Evolutionary conservation across 2,797 vertebrate species (phyloP).

Genomic region (Acanthornis magna): DNA sequence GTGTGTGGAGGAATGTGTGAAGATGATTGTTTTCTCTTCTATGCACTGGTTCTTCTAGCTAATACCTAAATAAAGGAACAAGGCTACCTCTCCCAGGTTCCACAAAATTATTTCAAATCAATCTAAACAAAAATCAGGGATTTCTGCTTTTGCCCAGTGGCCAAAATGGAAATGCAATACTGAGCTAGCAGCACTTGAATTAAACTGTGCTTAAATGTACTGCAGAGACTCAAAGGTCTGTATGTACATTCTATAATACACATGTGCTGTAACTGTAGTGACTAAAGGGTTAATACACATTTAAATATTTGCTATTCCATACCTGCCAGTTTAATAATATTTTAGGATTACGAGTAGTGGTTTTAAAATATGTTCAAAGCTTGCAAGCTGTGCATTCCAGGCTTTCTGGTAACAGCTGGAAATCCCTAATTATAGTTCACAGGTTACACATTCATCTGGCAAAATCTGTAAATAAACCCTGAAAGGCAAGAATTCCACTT

Average conservation of each 20-base stretch:
- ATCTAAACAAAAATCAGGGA: not conserved
- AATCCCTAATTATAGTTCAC: constrained; percentile 74
- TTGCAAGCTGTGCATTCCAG: constrained; percentile 62
- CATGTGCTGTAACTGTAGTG: not conserved
- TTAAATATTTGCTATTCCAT: not conserved
- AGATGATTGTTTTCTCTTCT: not conserved
- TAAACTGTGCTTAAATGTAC: not conserved
- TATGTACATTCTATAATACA: not conserved
- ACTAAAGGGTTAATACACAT: not conserved
- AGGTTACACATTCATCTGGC: constrained; percentile 67
- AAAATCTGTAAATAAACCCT: constrained; percentile 75
- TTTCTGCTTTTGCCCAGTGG: not conserved
- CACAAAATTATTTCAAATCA: not conserved
- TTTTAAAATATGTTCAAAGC: constrained; percentile 57
- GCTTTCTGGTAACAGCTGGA: constrained; percentile 74
- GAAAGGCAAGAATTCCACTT: constrained; percentile 69
- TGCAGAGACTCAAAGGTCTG: not conserved
- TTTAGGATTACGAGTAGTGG: constrained; percentile 63
- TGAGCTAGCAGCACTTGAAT: not conserved
- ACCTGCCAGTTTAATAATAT: constrained; percentile 60
- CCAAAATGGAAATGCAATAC: not conserved
- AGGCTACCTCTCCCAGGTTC: not conserved
- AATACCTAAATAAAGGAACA: not conserved
- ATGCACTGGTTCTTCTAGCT: not conserved
- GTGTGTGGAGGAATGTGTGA: not conserved